Evolutionary conservation across 2,797 vertebrate genomes (phyloP).

Genomic region (Typhlichthys subterraneus): DNA sequence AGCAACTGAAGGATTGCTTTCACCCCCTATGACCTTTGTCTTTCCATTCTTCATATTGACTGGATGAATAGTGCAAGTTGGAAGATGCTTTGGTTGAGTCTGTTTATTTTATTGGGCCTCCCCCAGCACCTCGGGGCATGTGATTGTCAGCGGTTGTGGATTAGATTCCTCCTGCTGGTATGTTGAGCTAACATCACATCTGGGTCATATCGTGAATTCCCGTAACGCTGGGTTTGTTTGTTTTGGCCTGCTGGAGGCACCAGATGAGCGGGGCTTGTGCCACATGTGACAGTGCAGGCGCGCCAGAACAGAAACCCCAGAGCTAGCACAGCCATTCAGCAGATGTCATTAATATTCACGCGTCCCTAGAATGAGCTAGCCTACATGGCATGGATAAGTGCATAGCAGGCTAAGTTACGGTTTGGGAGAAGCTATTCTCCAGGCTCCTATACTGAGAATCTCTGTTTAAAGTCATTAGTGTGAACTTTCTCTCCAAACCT

Average conservation of each 20-base stretch:
- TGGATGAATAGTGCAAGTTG: conserved; percentile 54
- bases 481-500: conserved; percentile 5
- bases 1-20: conserved; percentile 68
- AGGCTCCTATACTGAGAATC: background rate
- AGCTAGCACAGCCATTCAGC: no score
- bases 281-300: background rate
- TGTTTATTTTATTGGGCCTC: conserved; percentile 12
- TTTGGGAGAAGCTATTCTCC: background rate
- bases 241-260: background rate
- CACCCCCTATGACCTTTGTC: conserved; percentile 67
- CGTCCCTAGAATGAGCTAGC: no score
- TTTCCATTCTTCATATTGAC: conserved; percentile 66
- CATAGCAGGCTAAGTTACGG: no score
- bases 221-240: background rate
- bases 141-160: conserved; percentile 36
- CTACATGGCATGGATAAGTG: no score
- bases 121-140: conserved; percentile 17
- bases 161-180: conserved; percentile 11
- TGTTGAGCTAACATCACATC: conserved; percentile 23
- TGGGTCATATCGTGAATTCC: conserved; percentile 13
- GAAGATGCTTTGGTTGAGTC: conserved; percentile 32
- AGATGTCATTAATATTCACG: no score
- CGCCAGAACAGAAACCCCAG: background rate
- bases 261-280: background rate
- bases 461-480: conserved; percentile 16